Evolutionary conservation across 2,113 vertebrate genomes (phyloP), one percentile per base, ranked within the genome.

Genomic region (Chaetodon trifascialis): DNA sequence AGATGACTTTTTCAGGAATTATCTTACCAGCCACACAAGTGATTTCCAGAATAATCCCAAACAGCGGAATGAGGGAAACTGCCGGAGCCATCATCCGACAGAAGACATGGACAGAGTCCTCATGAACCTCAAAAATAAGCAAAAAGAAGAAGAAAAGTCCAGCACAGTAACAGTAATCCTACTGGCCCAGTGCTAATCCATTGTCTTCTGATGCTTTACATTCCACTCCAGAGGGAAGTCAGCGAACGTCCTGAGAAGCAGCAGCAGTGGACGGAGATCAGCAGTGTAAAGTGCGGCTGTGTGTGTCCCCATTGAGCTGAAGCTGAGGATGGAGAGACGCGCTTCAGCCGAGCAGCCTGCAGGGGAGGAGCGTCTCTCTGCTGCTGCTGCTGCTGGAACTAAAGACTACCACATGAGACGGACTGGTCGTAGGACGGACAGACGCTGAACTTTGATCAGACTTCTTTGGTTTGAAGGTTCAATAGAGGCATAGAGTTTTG

Each of bases 71-170:
- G 68, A 92, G 16, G 21, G 82, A 87, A 59, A 86, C 82, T 64
- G 67, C 56, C 71, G 77, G 90, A 65, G 92, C 91, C 95, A 96
- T 96, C 76, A 87, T 92, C 90, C 82, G 63, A 82, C 84, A 84
- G 42, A 65, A 76, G 79, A 56, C 66, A 49, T 72, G 65, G 64
- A 86, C 68, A 34, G 25, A 90, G 70, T 80, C 82, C 71, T 66
- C 90, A 86, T 92, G 40, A 82, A 87, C 72, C 46, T 69, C n/a
- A 34, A 72, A 46, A 30, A 12, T n/a, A 68, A 51, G 8, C 51
- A 0, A 4, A 47, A 34, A 55, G 1, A 21, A 25, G 4, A 44
- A n/a, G 68, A 70, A 17, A 9, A 4, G 21, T 30, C 68, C 44
- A 11, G n/a, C 1, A 6, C 17, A 38, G 67, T 8, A 8, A 78